Conservation (phyloP, 1,140 invertebrate species). For the Oreohelix idahoensis region DNA sequence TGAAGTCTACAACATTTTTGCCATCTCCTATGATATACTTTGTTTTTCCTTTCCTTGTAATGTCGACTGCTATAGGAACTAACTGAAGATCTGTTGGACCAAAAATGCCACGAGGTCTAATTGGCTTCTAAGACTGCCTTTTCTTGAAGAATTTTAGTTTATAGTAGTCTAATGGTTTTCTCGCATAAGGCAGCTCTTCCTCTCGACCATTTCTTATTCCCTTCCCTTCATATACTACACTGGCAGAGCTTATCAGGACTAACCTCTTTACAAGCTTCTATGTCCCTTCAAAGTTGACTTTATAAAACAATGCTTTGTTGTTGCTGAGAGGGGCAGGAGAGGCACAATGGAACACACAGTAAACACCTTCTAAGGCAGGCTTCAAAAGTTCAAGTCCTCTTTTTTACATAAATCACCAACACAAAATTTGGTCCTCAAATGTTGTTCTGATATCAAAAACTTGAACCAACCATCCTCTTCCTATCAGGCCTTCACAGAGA, state of each 20-base stretch:
- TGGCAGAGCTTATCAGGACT: constrained; percentile 66
- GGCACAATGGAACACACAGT: constrained; percentile 65
- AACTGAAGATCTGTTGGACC: constrained; percentile 63
- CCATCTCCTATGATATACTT: constrained; percentile 69
- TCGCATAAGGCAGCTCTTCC: constrained; percentile 60
- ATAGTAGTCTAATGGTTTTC: constrained; percentile 62
- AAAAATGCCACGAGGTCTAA: constrained; percentile 68
- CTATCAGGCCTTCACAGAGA: constrained; percentile 58
- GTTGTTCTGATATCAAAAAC: constrained; percentile 63
- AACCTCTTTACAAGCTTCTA: constrained; percentile 58
- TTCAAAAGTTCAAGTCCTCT: constrained; percentile 59
- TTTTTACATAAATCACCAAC: constrained; percentile 62
- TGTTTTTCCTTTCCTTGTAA: constrained; percentile 57
- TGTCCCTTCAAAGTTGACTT: constrained; percentile 66
- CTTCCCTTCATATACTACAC: constrained; percentile 68
- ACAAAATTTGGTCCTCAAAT: constrained; percentile 58
- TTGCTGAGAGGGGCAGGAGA: constrained; percentile 62
- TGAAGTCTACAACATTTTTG: constrained; percentile 68
- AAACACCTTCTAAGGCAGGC: constrained; percentile 54
- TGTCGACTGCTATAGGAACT: constrained; percentile 56
- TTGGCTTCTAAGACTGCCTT: constrained; percentile 63
- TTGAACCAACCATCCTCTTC: constrained; percentile 53
- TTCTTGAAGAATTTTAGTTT: constrained; percentile 69
- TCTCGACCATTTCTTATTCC: constrained; percentile 62
- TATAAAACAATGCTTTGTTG: constrained; percentile 62